Evolutionary conservation across 2,888 invertebrate genomes (phyloP).

Genomic region (Lasioglossum vierecki): DNA sequence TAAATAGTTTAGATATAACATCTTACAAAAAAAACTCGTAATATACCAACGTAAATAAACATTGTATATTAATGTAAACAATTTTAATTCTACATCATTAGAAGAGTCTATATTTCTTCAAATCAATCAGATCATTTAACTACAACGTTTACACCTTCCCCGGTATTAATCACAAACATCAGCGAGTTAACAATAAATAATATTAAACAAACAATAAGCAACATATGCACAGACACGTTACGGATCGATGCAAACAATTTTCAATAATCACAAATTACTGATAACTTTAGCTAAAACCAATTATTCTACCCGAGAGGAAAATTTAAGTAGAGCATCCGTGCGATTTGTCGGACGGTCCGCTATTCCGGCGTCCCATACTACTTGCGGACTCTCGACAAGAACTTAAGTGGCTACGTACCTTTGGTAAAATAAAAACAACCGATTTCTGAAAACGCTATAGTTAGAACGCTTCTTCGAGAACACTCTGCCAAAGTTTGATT

Average conservation of each 20-base stretch:
- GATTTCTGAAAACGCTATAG: background rate
- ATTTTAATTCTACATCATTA: background rate
- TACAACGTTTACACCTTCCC: background rate
- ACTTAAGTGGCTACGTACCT: background rate
- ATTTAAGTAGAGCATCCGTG: conserved; percentile 41
- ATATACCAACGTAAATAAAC: background rate
- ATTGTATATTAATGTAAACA: background rate
- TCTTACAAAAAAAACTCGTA: background rate
- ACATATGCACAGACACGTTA: background rate
- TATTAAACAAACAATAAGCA: background rate
- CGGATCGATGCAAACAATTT: no score
- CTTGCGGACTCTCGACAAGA: background rate
- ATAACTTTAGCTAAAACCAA: background rate
- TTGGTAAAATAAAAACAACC: background rate
- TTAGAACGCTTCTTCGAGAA: background rate
- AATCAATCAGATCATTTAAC: background rate
- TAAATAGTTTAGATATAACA: no score
- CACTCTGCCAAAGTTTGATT: background rate
- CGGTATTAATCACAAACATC: background rate
- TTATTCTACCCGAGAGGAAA: background rate
- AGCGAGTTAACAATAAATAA: background rate
- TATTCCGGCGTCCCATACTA: background rate
- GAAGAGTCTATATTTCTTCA: background rate
- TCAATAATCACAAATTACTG: background rate
- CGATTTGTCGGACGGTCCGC: conserved; percentile 39